Base-by-base conservation (phyloP, 2,797 vertebrate species). In the Spinus pinus region DNA sequence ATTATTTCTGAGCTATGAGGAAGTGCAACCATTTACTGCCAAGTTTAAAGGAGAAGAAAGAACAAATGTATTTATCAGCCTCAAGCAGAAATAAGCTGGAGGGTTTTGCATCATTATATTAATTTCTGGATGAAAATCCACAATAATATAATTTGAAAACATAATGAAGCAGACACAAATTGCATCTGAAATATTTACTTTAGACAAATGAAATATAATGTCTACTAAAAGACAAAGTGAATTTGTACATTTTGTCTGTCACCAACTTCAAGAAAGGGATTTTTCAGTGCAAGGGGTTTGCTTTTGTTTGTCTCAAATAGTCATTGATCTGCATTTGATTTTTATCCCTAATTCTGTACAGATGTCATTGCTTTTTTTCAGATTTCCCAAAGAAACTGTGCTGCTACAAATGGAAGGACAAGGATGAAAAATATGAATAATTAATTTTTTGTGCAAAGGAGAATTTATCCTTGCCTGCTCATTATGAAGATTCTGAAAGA, bases 81-180 rank as follows among this genome's bases (percentile, higher is more conserved):
- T 81, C 21, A 61, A 87, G 44, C 49, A 93, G 74, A 87, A 83
- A 37, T n/a, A 86, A 25, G 8, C 39, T 75, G 67, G 18, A 81
- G 57, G 79, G 49, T 51, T 96, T 95, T 90, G 60, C n/a, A 51
- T 44, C 39, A 90, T 91, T 84, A 70, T 33, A 61, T 56, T 91
- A 57, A 81, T 62, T 65, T 90, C 22, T 78, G 41, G 15, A 54
- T 78, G 33, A 84, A 86, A 95, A 95, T 90, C 5, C 41, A n/a
- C n/a, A 60, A 75, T 47, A 85, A 78, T 23, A 75, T 60, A 75
- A 42, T 90, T 93, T 85, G 65, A 49, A 51, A 89, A 31, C 20
- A 27, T 25, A 94, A 73, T 78, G 37, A n/a, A 80, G 17, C n/a
- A 79, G 28, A 73, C 7, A 39, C 23, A 53, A 24, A 28, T 49